Evolutionary conservation across 2,797 vertebrate species (phyloP), one percentile per base, ranked within the genome.

Genomic region (Dromococcyx pavoninus): DNA sequence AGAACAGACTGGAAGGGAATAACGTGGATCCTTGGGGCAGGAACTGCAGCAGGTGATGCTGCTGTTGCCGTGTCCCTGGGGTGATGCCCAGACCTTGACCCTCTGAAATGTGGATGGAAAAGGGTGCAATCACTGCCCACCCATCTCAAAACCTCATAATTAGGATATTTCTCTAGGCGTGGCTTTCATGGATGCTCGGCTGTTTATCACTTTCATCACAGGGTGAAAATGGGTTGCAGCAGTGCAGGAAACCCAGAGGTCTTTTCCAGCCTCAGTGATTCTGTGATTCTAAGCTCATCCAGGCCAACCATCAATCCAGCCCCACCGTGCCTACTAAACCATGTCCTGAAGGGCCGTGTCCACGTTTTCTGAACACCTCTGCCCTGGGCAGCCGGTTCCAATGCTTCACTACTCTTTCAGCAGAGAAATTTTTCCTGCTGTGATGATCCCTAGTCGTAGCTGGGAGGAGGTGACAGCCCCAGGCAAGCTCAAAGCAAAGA

Each of bases 91-190:
- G 44, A 46, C 51, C 35, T n/a, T n/a, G 18, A 35, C 5, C 9
- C 56, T 48, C 39, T 22, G 46, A 62, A 60, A 37, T 13, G 32
- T 17, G 48, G 13, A 9, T 1, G 3, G 27, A 24, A 58, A 17
- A 19, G 19, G 13, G 1, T 53, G 50, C 7, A 13, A 17, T n/a
- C 3, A 1, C 23, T 65, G 11, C 43, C 21, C 30, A 15, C 7
- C 13, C 35, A 17, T 16, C 43, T 48, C 2, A 58, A 32, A 85
- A 5, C 10, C 16, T 21, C 43, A 0, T 3, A 4, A 3, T 0
- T 23, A 18, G 35, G 60, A 28, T 4, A 2, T n/a, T 64, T 62
- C 41, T 37, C 37, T 5, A 5, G 30, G 24, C 27, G 9, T 0
- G 1, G 6, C 41, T 89, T 17, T 81, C 4, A 0, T 5, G 32